A percentile compares a stretch with the other conserved stretches of the same genome.
Conservation (phyloP, 2,113 vertebrate species). For the Brachyistius frenatus region DNA sequence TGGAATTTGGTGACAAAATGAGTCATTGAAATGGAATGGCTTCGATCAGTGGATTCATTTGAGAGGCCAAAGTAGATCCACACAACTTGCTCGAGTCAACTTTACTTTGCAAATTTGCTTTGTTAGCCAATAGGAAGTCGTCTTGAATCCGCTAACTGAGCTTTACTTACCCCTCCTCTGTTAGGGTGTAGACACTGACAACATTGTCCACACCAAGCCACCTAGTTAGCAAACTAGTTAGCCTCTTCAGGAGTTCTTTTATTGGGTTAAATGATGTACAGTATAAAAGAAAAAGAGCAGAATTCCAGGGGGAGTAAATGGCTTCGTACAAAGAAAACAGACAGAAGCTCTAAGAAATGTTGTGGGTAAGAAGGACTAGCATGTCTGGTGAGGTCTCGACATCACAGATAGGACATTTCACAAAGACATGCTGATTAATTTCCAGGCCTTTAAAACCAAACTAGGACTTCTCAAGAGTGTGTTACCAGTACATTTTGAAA, state of each 20-base stretch:
- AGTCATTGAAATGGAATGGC: too few species aligned
- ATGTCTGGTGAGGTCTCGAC: not conserved
- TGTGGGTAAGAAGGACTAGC: not conserved
- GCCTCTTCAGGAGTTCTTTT: not conserved
- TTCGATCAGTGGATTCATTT: too few species aligned
- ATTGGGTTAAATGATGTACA: conserved; percentile 5
- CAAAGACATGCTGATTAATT: not conserved
- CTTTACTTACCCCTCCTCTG: conserved; percentile 5
- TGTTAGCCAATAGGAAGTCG: too few species aligned
- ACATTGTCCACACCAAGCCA: conserved; percentile 7
- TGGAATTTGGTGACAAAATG: too few species aligned
- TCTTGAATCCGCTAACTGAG: too few species aligned
- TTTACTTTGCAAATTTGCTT: too few species aligned
- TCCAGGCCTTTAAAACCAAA: not conserved
- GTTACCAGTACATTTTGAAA: not conserved
- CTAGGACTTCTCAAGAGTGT: not conserved
- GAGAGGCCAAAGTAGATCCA: too few species aligned
- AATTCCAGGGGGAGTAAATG: not conserved
- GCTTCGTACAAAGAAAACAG: not conserved
- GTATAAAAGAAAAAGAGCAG: conserved; percentile 1
- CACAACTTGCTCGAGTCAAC: too few species aligned
- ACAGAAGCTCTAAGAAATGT: not conserved
- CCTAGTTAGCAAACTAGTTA: not conserved
- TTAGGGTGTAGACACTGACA: not conserved
- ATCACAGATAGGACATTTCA: not conserved